Percentiles rank a stretch among this genome's conserved stretches.
Conservation (phyloP, 2,888 invertebrate genomes). For the Pharmacophagus antenor region DNA sequence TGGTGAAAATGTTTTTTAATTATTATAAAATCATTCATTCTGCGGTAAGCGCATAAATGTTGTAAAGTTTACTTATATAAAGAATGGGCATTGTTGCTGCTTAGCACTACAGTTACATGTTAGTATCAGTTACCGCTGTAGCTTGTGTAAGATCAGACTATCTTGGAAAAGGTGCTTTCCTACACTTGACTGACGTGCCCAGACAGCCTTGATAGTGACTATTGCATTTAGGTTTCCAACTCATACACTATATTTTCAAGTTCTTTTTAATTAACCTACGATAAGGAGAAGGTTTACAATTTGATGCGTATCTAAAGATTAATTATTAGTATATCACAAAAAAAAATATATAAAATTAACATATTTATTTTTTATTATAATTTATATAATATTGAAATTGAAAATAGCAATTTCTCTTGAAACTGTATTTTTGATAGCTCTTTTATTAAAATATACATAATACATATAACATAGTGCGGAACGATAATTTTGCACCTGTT, state of each 20-base stretch:
- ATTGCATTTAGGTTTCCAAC: conserved; percentile 1
- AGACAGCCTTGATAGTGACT: conserved; percentile 5
- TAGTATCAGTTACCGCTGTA: conserved; percentile 61
- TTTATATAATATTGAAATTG: no score
- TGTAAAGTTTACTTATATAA: conserved; percentile 51
- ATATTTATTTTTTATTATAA: no score
- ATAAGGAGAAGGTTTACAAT: no score
- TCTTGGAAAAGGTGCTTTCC: conserved; percentile 48
- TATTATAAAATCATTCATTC: background rate
- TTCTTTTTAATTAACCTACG: no score
- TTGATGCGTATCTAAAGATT: no score
- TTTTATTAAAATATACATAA: no score
- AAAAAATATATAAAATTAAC: no score
- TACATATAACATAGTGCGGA: no score
- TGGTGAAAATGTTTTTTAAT: background rate
- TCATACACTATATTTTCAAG: conserved; percentile 30
- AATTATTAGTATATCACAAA: no score
- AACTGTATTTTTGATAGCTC: no score
- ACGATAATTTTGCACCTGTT: no score
- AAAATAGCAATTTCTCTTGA: no score
- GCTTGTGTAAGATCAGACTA: conserved; percentile 53
- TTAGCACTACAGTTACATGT: conserved; percentile 62
- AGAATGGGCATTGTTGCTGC: conserved; percentile 56
- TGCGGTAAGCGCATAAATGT: conserved; percentile 31
- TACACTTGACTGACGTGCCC: conserved; percentile 12